Conservation (phyloP, 2,797 vertebrate species). For the Thaleichthys pacificus region DNA sequence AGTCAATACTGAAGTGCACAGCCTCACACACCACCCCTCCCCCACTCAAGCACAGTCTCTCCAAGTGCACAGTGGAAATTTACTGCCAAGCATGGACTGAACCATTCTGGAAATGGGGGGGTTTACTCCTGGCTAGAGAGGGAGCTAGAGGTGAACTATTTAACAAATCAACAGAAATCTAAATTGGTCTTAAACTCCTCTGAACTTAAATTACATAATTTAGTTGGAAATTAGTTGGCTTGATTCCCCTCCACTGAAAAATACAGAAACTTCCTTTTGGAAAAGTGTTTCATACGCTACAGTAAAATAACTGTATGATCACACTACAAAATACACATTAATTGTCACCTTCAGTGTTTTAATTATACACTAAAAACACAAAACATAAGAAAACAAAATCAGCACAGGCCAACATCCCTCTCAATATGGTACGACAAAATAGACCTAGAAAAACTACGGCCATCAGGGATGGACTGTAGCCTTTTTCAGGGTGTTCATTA, state of each 20-base stretch:
- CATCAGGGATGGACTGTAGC: too few relatives aligned
- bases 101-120: constrained; percentile 67
- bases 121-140: constrained; percentile 27
- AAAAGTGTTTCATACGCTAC: neutral
- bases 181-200: neutral
- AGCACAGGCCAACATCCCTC: too few relatives aligned
- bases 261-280: neutral
- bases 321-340: neutral
- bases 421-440: too few relatives aligned
- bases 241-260: neutral
- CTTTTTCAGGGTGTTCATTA: too few relatives aligned
- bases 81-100: constrained; percentile 68
- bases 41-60: constrained; percentile 65
- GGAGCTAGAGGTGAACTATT: constrained; percentile 24
- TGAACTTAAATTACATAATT: neutral
- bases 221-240: neutral
- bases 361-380: too few relatives aligned
- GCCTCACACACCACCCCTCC: constrained; percentile 62
- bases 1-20: constrained; percentile 48
- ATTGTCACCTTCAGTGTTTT: too few relatives aligned
- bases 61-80: constrained; percentile 62
- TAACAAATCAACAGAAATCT: neutral
- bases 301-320: neutral
- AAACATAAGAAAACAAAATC: too few relatives aligned
- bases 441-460: too few relatives aligned